These are phyloP conservation scores for Phenganax marumi DNA, from an alignment of 92 coral and sea anemone genomes.

Conservation along the genomic window DNA sequence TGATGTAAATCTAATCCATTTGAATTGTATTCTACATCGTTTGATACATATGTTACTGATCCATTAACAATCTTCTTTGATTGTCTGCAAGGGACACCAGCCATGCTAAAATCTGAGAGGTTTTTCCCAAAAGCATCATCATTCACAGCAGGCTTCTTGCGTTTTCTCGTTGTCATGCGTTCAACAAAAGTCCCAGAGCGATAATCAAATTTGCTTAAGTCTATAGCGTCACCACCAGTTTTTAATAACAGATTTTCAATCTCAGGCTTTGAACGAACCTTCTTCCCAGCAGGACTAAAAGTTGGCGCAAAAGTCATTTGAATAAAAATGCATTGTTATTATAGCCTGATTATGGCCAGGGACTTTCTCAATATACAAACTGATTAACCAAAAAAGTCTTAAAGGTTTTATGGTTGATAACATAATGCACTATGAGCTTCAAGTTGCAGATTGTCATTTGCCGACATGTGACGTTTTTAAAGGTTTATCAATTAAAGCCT, in stretches of 20 bases:
- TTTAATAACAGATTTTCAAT: slow-evolving; percentile 67
- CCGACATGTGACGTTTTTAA: too few species aligned
- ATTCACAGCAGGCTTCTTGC: slow-evolving; percentile 39
- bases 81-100: slow-evolving; percentile 75
- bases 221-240: slow-evolving; percentile 65
- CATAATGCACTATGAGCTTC: too few species aligned
- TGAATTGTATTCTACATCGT: not conserved
- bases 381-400: too few species aligned
- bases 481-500: too few species aligned
- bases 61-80: slow-evolving; percentile 77
- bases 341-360: not conserved
- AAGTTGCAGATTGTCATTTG: too few species aligned
- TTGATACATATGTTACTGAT: slow-evolving; percentile 67
- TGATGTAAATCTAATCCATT: not conserved
- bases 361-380: too few species aligned
- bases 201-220: slow-evolving; percentile 91
- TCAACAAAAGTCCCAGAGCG: slow-evolving; percentile 78
- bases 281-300: slow-evolving; percentile 90
- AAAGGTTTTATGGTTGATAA: too few species aligned
- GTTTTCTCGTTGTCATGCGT: slow-evolving; percentile 47
- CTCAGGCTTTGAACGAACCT: slow-evolving; percentile 94
- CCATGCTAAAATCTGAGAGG: slow-evolving; percentile 59
- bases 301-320: not conserved
- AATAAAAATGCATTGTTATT: not conserved
- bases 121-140: slow-evolving; percentile 63